Evolutionary conservation across 2,113 vertebrate genomes (phyloP).

Genomic region (Oenanthe oenanthe): DNA sequence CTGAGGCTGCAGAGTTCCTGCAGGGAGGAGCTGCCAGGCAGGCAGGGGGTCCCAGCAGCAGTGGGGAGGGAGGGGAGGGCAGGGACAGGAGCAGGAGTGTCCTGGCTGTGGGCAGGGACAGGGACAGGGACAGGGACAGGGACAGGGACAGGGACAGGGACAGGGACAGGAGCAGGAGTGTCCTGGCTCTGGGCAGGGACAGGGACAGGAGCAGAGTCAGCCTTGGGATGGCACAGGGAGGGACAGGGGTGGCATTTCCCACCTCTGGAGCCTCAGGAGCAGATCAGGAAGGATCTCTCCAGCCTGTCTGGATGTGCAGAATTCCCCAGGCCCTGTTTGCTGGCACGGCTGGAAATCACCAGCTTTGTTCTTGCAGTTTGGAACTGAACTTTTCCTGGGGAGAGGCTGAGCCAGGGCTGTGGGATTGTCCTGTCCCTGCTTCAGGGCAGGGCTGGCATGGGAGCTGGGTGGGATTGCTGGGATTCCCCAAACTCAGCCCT

Average conservation of each 20-base stretch:
- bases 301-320: not conserved
- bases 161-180: not conserved
- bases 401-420: not conserved
- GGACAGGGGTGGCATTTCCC: not conserved
- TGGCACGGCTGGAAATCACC: accelerated
- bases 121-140: too few relatives aligned
- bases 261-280: not conserved
- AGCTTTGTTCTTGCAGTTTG: accelerated
- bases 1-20: not conserved
- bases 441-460: accelerated
- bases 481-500: not conserved
- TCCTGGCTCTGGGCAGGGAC: not conserved
- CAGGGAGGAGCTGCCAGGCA: not conserved
- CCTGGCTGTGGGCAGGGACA: too few relatives aligned
- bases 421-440: not conserved
- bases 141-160: too few relatives aligned
- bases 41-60: not conserved
- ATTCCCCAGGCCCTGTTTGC: not conserved
- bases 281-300: not conserved
- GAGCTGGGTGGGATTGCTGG: not conserved
- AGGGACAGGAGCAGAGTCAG: not conserved
- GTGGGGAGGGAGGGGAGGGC: accelerated
- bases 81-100: too few relatives aligned
- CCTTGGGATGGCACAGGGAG: not conserved
- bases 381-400: not conserved